A percentile compares a stretch with the other conserved stretches of the same genome.
These are phyloP conservation scores for Oryzias celebensis DNA, from an alignment of 2,113 vertebrate genomes.

Conservation along the genomic window DNA sequence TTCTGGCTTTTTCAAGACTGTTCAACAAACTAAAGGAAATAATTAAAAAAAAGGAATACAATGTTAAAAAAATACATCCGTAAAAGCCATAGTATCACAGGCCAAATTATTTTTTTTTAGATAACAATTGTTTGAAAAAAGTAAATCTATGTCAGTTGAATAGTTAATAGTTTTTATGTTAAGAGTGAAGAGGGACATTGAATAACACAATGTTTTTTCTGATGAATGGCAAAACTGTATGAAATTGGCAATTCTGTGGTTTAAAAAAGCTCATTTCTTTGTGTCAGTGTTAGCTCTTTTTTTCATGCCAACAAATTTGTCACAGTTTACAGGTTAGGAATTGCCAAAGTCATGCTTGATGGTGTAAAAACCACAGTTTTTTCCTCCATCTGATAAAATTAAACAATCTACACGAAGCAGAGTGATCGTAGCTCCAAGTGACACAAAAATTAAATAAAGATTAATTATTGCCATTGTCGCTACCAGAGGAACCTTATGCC, in stretches of 20 bases:
- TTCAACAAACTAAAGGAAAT: neutral
- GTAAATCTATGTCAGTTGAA: neutral
- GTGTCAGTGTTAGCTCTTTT: slow-evolving; percentile 11
- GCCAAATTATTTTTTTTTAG: slow-evolving; percentile 12
- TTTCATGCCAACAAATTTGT: neutral
- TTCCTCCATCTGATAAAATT: too few species aligned
- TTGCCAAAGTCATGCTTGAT: slow-evolving; percentile 14
- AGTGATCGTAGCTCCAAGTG: slow-evolving; percentile 14
- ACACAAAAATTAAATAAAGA: slow-evolving; percentile 22
- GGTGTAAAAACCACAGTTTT: neutral
- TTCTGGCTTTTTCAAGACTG: slow-evolving; percentile 16
- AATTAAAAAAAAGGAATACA: neutral
- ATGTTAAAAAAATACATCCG: slow-evolving; percentile 5
- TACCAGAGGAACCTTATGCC: slow-evolving; percentile 55
- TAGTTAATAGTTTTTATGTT: neutral
- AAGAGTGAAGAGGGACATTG: neutral
- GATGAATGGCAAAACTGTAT: neutral
- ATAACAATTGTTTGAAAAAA: neutral
- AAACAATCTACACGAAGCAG: too few species aligned
- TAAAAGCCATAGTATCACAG: neutral
- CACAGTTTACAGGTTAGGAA: slow-evolving; percentile 6
- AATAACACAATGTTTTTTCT: slow-evolving; percentile 7
- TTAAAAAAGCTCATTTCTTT: slow-evolving; percentile 6
- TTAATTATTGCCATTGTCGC: slow-evolving; percentile 52
- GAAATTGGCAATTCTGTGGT: neutral